Evolutionary conservation across 1,140 invertebrate species (phyloP).

Genomic region (Batillaria attramentaria): DNA sequence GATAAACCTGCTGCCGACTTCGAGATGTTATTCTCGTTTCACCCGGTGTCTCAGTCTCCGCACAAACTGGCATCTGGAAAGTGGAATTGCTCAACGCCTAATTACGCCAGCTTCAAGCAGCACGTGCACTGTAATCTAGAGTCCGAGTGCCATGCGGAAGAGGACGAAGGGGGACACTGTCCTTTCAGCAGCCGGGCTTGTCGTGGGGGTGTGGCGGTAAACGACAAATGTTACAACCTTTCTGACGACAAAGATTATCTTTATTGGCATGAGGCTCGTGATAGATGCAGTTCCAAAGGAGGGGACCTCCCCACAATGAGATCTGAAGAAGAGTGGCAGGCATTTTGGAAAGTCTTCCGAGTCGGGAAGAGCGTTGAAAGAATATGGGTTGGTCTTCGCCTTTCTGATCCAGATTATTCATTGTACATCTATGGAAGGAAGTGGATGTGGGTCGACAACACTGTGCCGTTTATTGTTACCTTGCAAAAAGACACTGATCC

Average conservation of each 20-base stretch:
- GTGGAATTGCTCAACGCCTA: too few relatives aligned
- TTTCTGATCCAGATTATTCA: background rate
- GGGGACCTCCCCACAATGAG: background rate
- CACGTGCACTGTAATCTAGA: slow-evolving; percentile 3
- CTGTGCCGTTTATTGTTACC: background rate
- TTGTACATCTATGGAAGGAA: background rate
- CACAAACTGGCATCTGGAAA: too few relatives aligned
- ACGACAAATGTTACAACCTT: background rate
- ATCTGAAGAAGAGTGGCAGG: background rate
- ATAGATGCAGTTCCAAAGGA: background rate
- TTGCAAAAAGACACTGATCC: background rate
- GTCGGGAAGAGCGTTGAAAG: background rate
- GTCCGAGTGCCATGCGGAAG: background rate
- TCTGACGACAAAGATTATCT: too few relatives aligned
- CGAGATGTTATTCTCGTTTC: too few relatives aligned
- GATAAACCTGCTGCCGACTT: too few relatives aligned
- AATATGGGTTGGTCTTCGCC: background rate
- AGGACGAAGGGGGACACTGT: background rate
- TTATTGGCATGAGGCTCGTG: too few relatives aligned
- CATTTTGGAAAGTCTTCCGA: background rate
- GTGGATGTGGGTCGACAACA: background rate
- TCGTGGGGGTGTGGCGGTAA: background rate
- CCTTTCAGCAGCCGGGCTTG: background rate
- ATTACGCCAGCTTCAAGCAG: too few relatives aligned
- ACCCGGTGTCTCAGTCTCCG: too few relatives aligned